These are phyloP conservation scores for Benitochromis conjunctus DNA, from an alignment of 2,113 vertebrate species.

Conservation along the genomic window DNA sequence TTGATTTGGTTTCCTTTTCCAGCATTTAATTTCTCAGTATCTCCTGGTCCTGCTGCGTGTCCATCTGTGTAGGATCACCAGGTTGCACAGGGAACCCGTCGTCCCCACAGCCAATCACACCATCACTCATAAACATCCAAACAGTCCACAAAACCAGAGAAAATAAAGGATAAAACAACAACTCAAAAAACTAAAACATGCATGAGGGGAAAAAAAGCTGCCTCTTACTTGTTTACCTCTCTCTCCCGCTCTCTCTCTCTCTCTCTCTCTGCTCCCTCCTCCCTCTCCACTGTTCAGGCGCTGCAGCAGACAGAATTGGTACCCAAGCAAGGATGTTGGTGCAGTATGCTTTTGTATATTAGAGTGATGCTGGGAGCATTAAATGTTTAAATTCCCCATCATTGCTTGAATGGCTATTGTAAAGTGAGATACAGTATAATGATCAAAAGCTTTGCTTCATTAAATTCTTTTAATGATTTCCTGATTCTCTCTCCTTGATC, in stretches of 20 bases:
- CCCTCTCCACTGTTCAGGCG: conserved; percentile 36
- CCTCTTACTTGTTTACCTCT: conserved; percentile 27
- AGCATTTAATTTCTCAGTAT: conserved; percentile 61
- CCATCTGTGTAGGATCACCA: conserved; percentile 46
- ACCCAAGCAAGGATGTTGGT: conserved; percentile 49
- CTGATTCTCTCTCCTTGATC: background rate
- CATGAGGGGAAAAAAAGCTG: conserved; percentile 36
- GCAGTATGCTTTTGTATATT: conserved; percentile 56
- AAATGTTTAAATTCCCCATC: background rate
- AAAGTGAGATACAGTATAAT: background rate
- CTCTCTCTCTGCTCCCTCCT: conserved; percentile 7
- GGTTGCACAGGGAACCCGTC: conserved; percentile 27
- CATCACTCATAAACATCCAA: background rate
- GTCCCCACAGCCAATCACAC: conserved; percentile 30
- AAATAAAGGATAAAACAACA: background rate
- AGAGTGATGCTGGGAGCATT: conserved; percentile 19
- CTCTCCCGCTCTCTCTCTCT: background rate
- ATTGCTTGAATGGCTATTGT: background rate
- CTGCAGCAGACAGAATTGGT: conserved; percentile 61
- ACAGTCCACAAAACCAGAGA: conserved; percentile 1
- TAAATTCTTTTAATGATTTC: background rate
- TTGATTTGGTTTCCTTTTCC: conserved; percentile 59
- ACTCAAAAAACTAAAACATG: conserved; percentile 43
- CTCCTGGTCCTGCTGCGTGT: conserved; percentile 47
- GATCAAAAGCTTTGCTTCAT: background rate